Percentiles rank a stretch among this genome's conserved stretches.
Evolutionary conservation across 2,113 vertebrate genomes (phyloP).

Genomic region (Apteryx mantelli): DNA sequence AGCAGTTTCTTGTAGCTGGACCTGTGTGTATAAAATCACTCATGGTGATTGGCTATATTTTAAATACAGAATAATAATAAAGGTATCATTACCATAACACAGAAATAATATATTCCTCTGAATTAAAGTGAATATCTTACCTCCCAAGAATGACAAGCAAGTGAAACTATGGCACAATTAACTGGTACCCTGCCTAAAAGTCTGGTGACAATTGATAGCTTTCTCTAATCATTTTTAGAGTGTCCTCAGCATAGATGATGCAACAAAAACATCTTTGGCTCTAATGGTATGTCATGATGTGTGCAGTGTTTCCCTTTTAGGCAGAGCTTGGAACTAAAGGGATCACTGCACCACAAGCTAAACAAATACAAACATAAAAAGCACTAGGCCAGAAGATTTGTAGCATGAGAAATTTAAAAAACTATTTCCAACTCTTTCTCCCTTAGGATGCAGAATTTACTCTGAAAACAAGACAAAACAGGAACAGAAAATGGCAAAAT

Average conservation of each 20-base stretch:
- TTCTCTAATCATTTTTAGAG: background rate
- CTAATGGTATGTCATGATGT: background rate
- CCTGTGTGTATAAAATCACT: background rate
- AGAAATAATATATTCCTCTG: background rate
- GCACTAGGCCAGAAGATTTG: background rate
- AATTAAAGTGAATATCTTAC: background rate
- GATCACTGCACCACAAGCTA: background rate
- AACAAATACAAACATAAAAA: background rate
- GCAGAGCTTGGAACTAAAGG: background rate
- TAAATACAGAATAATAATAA: background rate
- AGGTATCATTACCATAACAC: background rate
- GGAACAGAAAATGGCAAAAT: background rate
- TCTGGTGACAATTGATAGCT: background rate
- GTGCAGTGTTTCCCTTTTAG: background rate
- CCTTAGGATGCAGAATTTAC: background rate
- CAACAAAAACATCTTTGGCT: background rate
- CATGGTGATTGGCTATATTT: background rate
- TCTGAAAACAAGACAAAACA: background rate
- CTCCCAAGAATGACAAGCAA: background rate
- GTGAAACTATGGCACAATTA: background rate
- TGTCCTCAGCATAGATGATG: background rate
- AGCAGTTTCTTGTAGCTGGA: background rate
- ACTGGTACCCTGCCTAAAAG: background rate
- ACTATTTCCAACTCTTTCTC: background rate
- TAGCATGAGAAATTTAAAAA: background rate